Base-by-base conservation (phyloP, 2,888 invertebrate genomes). In the Eurytoma adleriae region DNA sequence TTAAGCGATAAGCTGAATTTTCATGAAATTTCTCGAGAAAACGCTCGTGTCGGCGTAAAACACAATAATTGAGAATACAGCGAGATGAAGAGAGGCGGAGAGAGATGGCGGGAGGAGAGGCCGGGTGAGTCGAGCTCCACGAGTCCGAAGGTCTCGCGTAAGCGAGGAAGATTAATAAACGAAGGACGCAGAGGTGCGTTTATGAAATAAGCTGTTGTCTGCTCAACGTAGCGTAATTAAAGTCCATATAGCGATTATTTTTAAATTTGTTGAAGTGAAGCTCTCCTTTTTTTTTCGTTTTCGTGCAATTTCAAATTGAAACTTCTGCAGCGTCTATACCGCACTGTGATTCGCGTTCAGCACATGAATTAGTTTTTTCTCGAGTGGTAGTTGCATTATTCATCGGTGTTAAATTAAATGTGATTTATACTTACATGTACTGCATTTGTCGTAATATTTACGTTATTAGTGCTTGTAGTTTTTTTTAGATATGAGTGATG, bases 161-260 rank as follows among this genome's bases (percentile, higher is more conserved):
- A 67, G 67, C 78, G 54, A 57, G 71, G 67, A 67, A 72, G 67
- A 78, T 78, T 78, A 78, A 78, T 78, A 78, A 78, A 78, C 67
- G 72, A 70, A 70, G 70, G 68, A 30, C 61, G 40, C 18, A 30
- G 69, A 56, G 30, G 61, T 72, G 61, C 69, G 67, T 70, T 77
- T 64, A 64, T 70, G 69, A 64, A 61, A 76, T 76, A 76, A 76
- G 78, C 59, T 64, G 59, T 52, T 59, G 78, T 67, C 16, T 66
- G 30, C 24, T 50, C 74, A n/a, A 20, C 24, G 30, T 20, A 30
- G 30, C 52, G 20, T 67, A 67, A 78, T 78, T 72, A 72, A 72
- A 78, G 30, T 68, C 72, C n/a, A n/a, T n/a, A 40, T 20, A 66
- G 54, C 67, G 54, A 78, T 78, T 71, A 68, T 18, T 50, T 50